A percentile compares a stretch with the other conserved stretches of the same genome.
These are phyloP conservation scores for Enteromius anoplus DNA, from an alignment of 2,797 vertebrate genomes.

Conservation along the genomic window DNA sequence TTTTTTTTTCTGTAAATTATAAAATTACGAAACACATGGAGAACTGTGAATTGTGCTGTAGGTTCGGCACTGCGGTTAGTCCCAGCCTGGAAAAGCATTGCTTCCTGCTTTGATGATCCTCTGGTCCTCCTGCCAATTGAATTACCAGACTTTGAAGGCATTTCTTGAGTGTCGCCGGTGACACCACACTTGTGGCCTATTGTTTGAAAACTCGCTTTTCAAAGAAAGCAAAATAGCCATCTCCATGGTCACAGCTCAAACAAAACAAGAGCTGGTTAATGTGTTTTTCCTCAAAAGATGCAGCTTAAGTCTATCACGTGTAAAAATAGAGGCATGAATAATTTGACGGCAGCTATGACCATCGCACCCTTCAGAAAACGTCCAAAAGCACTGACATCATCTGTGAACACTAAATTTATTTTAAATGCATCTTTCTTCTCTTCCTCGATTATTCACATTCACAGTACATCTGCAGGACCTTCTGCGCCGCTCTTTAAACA, in stretches of 20 bases:
- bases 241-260: slow-evolving; percentile 67
- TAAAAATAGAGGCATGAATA: slow-evolving; percentile 55
- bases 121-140: slow-evolving; percentile 69
- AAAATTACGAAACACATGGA: slow-evolving; percentile 48
- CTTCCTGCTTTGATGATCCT: slow-evolving; percentile 61
- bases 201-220: slow-evolving; percentile 67
- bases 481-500: neutral
- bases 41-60: slow-evolving; percentile 57
- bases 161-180: slow-evolving; percentile 60
- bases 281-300: slow-evolving; percentile 59
- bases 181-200: slow-evolving; percentile 58
- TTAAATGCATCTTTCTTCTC: neutral
- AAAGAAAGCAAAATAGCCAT: slow-evolving; percentile 71
- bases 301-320: slow-evolving; percentile 39
- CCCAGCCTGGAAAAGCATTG: slow-evolving; percentile 60
- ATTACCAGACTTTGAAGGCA: slow-evolving; percentile 68
- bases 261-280: slow-evolving; percentile 66
- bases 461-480: neutral
- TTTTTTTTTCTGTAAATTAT: neutral
- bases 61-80: slow-evolving; percentile 58
- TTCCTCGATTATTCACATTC: neutral
- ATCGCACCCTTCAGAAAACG: neutral
- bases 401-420: neutral
- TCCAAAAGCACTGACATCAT: neutral
- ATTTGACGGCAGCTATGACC: slow-evolving; percentile 45